Evolutionary conservation across 1,140 invertebrate species (phyloP), one percentile per base, ranked within the genome.

Genomic region (Leptoteleia sp.): DNA sequence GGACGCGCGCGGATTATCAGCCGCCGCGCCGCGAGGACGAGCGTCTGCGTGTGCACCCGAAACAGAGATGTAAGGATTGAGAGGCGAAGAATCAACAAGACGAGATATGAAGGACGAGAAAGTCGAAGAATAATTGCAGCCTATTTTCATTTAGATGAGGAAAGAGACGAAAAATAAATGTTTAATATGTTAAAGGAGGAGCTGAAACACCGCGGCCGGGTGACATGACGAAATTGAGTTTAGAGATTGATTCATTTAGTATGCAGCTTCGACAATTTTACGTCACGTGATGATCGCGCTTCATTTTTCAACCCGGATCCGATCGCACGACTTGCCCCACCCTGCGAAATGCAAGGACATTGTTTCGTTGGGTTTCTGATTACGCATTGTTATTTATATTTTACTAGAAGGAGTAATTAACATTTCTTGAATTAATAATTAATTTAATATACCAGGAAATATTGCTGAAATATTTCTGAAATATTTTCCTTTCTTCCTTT

Each of bases 1-100:
- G 81, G 79, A 84, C 76, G 80, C 76, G 59, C 79, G 77, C 76
- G 82, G 77, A 85, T 85, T 83, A 83, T 85, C 82, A 83, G 80
- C 76, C 62, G 81, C 80, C 80, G 75, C 45, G 48, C 42, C 35
- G 64, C 62, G 45, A 68, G 45, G 61, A 76, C 79, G 73, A 67
- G 48, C 70, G 59, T 80, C 59, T 68, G 67, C 71, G 72, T 73
- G 81, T 71, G 64, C 57, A 77, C 31, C 35, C 65, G 61, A 80
- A 72, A 71, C 29, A 45, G 42, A 65, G 71, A 73, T 68, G 40
- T 73, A 42, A 72, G 70, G 64, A 71, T 81, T 62, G 57, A 67
- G 43, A 62, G 76, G 52, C 52, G 52, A 72, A 78, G 64, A 76
- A 76, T 55, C 48, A 76, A 70, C 50, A 65, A 50, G 73, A 71